Conservation (phyloP, 2,888 invertebrate species). For the Macaria liturata region DNA sequence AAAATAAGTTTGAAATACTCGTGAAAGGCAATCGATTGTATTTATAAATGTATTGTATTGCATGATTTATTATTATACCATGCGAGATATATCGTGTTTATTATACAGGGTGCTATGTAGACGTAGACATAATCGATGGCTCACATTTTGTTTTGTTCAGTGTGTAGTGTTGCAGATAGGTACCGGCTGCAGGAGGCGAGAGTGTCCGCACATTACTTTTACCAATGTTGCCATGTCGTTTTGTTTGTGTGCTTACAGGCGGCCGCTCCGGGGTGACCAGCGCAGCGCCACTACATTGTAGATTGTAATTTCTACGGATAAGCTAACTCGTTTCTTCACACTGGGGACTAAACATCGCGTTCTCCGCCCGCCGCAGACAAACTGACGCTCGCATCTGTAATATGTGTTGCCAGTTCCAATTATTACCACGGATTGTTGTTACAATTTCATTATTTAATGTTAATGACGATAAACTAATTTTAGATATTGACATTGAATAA, state of each 20-base stretch:
- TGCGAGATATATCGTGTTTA: constrained; percentile 31
- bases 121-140: constrained; percentile 29
- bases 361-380: constrained; percentile 47
- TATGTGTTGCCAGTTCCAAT: constrained; percentile 37
- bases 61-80: constrained; percentile 43
- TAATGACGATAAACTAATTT: constrained; percentile 3
- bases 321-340: constrained; percentile 45
- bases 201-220: constrained; percentile 42
- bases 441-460: not conserved
- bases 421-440: not conserved
- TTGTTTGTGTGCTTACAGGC: constrained; percentile 79
- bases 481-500: constrained; percentile 9
- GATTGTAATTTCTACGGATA: constrained; percentile 57
- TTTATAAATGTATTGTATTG: constrained; percentile 36
- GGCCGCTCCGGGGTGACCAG: constrained; percentile 46
- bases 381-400: constrained; percentile 18
- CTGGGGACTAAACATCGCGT: constrained; percentile 43
- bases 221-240: constrained; percentile 75
- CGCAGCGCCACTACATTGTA: constrained; percentile 60
- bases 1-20: too few species aligned
- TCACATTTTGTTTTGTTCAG: constrained; percentile 56
- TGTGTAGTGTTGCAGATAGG: constrained; percentile 82
- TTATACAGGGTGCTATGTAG: constrained; percentile 31
- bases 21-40: too few species aligned
- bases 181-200: constrained; percentile 58